Conservation (phyloP, 2,888 invertebrate species). For the Heterodera filipjevi region DNA sequence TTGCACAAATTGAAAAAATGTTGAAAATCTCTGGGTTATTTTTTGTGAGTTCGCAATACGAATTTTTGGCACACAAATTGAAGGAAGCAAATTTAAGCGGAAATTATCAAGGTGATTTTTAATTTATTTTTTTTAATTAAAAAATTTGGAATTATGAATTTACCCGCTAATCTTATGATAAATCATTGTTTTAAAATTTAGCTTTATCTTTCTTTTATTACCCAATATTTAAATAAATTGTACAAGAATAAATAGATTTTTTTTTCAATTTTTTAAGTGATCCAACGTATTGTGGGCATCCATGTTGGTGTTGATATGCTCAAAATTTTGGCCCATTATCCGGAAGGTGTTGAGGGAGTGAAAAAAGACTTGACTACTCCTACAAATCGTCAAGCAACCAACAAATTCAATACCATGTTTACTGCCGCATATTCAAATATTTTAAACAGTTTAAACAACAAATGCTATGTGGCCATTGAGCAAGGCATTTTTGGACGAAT, state of each 20-base stretch:
- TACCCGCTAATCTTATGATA: no score
- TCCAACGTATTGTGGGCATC: neutral
- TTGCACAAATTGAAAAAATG: neutral
- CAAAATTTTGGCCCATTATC: neutral
- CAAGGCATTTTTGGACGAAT: neutral
- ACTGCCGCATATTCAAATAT: neutral
- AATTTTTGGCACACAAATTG: neutral
- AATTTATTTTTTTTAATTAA: neutral
- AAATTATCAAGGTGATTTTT: neutral
- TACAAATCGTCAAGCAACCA: neutral
- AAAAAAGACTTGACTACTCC: neutral
- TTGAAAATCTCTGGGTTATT: neutral
- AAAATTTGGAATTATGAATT: neutral
- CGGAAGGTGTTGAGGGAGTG: neutral
- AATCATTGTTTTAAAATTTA: no score
- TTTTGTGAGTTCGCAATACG: neutral
- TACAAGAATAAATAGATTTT: neutral
- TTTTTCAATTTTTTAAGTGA: neutral
- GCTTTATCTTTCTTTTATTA: no score
- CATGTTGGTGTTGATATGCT: conserved; percentile 5
- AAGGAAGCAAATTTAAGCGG: neutral
- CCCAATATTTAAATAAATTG: neutral
- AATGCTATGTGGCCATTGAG: neutral
- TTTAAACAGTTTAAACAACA: neutral
- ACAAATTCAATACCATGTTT: neutral